Base-by-base conservation (phyloP, 1,140 invertebrate species). In the Bombus terrestris region DNA sequence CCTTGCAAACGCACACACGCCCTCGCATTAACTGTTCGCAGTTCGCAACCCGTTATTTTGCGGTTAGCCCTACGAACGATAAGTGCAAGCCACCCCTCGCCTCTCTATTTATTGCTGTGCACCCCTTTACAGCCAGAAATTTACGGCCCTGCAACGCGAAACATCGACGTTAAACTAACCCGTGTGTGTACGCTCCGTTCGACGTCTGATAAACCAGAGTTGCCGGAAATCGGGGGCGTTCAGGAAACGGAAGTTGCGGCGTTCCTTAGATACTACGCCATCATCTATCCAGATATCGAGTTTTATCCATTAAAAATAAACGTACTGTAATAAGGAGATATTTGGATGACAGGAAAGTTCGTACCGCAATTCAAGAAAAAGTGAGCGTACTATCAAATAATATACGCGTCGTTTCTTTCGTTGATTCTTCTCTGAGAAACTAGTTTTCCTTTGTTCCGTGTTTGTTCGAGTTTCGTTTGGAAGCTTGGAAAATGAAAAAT, bases 1-100 rank as follows among this genome's bases (percentile, higher is more conserved):
- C 69, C 25, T 83, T 71, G 69, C 66, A 73, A 68, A 62, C 59
- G 10, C 66, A 15, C 81, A 66, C 85, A 76, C 73, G 59, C 78
- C 66, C 75, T 86, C 81, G 85, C 83, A 84, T 91, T 89, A 91
- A 90, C 88, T 81, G 86, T 83, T 83, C 73, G 83, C 74, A 41
- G 85, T 71, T 68, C 75, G 87, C 88, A 92, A 93, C 92, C 92
- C 91, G 93, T 93, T 93, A 91, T 93, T 93, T 93, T 71, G 90
- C 90, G 92, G 92, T 93, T 93, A 93, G 86, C 88, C 89, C 89
- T 88, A 39, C 68, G 53, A 77, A 68, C 75, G 92, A 92, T 92
- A 92, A 89, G 77, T 84, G 64, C 86, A 79, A 62, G 43, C 72
- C 47, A 43, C 37, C 41, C 37, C 35, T 28, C 37, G 22, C 69